Base-by-base conservation (phyloP, 2,888 invertebrate genomes). In the Euplexia lucipara region DNA sequence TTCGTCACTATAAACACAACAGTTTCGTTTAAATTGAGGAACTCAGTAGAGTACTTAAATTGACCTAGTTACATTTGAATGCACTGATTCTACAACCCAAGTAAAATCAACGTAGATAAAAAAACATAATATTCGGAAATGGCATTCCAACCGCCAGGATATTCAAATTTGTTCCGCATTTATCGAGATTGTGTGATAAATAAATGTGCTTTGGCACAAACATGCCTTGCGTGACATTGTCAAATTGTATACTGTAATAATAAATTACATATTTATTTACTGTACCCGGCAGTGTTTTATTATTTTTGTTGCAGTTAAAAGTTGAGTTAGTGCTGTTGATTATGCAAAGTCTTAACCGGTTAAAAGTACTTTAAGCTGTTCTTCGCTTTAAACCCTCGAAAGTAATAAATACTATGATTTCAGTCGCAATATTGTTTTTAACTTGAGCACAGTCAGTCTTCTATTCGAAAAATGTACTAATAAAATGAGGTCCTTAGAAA, bases 111-210 rank as follows among this genome's bases (percentile, higher is more conserved):
- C n/a, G 18, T 18, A 45, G 51, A 64, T 42, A 67, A 57, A 67
- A 51, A 48, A n/a, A 37, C 18, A 30, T 7, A 20, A 35, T 51
- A 35, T 45, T 69, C 60, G 59, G 60, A 69, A 70, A 75, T 67
- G 35, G 22, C 39, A 56, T 56, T 74, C 20, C 58, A 41, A 57
- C 37, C 32, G 9, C 20, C 41, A 57, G 75, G 48, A 53, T 56
- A 74, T 74, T 76, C 47, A 75, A 75, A 70, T 60, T 59, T 9
- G 44, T 76, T 59, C 35, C 59, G 54, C 41, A 26, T 71, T 73
- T 48, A 71, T 65, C 51, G 56, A 60, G 71, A 76, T 76, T 64
- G 44, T 41, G 42, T 34, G 30, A 52, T 47, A 42, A 63, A 75
- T 70, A 75, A 70, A 70, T 54, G 18, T 58, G 75, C 49, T 44